phyloP scores from a whole-genome alignment of 2,888 invertebrate genomes.

The Tuberolachnus salignus region DNA sequence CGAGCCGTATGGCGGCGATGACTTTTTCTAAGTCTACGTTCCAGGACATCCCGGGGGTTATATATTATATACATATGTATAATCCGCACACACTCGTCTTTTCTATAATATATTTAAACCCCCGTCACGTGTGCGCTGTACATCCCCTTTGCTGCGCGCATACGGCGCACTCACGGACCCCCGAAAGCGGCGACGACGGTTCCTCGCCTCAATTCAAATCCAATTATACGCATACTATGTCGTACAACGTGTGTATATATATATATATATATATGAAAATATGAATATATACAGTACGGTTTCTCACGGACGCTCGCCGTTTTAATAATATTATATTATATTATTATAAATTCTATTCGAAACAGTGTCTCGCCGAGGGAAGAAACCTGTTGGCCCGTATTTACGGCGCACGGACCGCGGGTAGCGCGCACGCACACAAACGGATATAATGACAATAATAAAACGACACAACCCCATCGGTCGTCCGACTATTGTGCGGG shows the following conservation, averaged over 20 bases:
- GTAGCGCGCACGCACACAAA: too few relatives aligned
- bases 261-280: too few relatives aligned
- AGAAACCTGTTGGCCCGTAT: constrained; percentile 39
- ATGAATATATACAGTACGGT: too few relatives aligned
- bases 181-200: too few relatives aligned
- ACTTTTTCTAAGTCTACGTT: background rate
- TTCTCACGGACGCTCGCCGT: constrained; percentile 43
- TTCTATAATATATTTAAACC: constrained; percentile 50
- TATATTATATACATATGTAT: background rate
- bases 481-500: constrained; percentile 45
- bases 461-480: constrained; percentile 44
- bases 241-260: background rate
- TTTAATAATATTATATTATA: constrained; percentile 26
- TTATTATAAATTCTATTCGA: background rate
- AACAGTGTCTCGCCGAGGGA: background rate
- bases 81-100: constrained; percentile 17
- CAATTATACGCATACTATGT: constrained; percentile 32
- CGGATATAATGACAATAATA: background rate
- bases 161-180: background rate
- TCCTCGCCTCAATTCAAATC: constrained; percentile 23
- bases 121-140: constrained; percentile 38
- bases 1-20: background rate
- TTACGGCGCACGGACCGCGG: too few relatives aligned
- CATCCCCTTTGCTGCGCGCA: constrained; percentile 10
- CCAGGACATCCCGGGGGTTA: background rate